A percentile compares a stretch with the other conserved stretches of the same genome.
Conservation (phyloP, 2,797 vertebrate species). For the Schizopygopsis malacanthus region DNA sequence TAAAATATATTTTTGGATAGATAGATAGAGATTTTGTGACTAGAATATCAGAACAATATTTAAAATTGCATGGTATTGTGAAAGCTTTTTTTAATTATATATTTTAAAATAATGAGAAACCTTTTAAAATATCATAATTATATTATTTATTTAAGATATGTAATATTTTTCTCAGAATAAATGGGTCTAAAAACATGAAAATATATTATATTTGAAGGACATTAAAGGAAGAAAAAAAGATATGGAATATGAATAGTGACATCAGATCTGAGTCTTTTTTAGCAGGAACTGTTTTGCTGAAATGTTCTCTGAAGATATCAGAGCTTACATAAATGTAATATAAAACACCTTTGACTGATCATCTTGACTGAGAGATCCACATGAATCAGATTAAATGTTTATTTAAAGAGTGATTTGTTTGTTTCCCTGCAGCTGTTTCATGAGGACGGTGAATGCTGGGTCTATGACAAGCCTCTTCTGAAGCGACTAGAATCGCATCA, state of each 20-base stretch:
- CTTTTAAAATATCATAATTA: too few relatives aligned
- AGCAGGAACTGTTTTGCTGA: neutral
- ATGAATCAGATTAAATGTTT: neutral
- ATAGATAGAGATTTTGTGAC: too few relatives aligned
- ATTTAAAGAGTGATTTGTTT: conserved; percentile 46
- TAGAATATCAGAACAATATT: too few relatives aligned
- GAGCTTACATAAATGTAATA: too few relatives aligned
- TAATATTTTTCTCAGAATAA: too few relatives aligned
- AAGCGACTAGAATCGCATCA: conserved; percentile 88
- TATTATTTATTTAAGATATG: too few relatives aligned
- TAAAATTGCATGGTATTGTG: too few relatives aligned
- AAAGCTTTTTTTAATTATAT: too few relatives aligned
- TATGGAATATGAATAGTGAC: neutral
- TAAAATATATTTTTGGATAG: too few relatives aligned
- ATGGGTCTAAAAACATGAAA: neutral
- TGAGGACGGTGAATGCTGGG: conserved; percentile 98
- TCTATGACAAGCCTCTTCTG: conserved; percentile 95
- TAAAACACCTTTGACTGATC: neutral
- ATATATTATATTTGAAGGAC: neutral
- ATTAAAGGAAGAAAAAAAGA: neutral
- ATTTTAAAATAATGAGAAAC: too few relatives aligned
- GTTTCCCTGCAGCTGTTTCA: conserved; percentile 87
- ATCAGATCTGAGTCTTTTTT: neutral
- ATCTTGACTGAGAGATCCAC: neutral
- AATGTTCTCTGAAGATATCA: neutral